These are phyloP conservation scores for Erpobdella octoculata DNA, from an alignment of 2,888 invertebrate species.

Conservation along the genomic window DNA sequence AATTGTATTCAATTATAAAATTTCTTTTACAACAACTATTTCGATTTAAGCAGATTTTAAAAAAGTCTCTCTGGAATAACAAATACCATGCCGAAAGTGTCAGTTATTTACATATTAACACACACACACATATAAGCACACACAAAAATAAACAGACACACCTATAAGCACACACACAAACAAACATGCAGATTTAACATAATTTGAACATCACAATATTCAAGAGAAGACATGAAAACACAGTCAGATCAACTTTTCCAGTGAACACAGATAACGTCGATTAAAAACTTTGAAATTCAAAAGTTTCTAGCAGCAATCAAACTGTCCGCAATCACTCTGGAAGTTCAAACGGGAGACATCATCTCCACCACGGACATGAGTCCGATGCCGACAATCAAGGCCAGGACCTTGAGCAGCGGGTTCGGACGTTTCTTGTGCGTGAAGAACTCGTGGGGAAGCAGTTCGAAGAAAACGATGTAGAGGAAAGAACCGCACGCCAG, in stretches of 20 bases:
- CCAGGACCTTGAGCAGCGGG: slow-evolving; percentile 47
- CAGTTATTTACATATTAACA: neutral
- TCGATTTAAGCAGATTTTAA: no score
- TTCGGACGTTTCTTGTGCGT: slow-evolving; percentile 35
- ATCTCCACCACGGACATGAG: neutral
- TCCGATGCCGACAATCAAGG: slow-evolving; percentile 42
- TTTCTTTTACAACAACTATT: no score
- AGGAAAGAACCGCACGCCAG: slow-evolving; percentile 83
- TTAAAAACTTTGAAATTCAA: neutral
- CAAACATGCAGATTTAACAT: neutral
- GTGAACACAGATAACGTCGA: neutral
- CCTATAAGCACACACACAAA: neutral
- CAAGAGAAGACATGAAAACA: neutral
- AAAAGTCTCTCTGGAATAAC: no score
- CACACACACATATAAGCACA: neutral
- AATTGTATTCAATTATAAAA: no score
- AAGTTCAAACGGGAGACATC: slow-evolving; percentile 9
- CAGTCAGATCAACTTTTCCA: no score
- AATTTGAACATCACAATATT: neutral
- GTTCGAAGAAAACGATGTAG: slow-evolving; percentile 94
- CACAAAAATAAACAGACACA: neutral
- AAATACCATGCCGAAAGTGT: no score
- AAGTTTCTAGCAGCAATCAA: neutral
- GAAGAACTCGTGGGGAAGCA: slow-evolving; percentile 66
- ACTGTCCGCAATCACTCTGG: neutral